phyloP scores from a whole-genome alignment of 30 jellyfish, hydroid and myxozoan genomes.

The Turritopsis dohrnii region DNA sequence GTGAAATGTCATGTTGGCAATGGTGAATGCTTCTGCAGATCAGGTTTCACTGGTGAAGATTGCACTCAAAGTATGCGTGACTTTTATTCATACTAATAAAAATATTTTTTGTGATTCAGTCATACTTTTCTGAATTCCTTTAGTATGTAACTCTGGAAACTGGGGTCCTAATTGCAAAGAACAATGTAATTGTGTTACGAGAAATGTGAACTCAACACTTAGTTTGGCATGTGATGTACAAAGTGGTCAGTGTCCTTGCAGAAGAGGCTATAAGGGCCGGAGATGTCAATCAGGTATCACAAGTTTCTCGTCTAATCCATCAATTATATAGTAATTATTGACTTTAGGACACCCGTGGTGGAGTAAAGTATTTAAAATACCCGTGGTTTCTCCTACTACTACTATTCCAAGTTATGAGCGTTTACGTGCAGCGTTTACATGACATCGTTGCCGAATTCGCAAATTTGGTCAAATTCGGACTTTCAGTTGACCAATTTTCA shows the following conservation, averaged over 20 bases:
- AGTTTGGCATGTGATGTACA: conserved; percentile 25
- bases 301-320: background rate
- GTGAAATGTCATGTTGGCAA: conserved; percentile 36
- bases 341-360: no score
- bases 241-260: conserved; percentile 50
- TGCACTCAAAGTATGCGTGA: conserved; percentile 9
- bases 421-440: no score
- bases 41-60: conserved; percentile 49
- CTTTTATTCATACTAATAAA: background rate
- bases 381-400: no score
- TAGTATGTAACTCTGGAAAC: background rate
- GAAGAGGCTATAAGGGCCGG: conserved; percentile 55
- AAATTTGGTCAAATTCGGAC: no score
- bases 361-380: no score
- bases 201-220: background rate
- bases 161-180: background rate
- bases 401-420: no score
- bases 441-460: no score
- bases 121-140: background rate
- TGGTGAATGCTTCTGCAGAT: conserved; percentile 56
- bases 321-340: no score
- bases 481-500: no score
- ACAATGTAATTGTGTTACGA: background rate
- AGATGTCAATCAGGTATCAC: conserved; percentile 11
- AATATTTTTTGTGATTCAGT: background rate